Evolutionary conservation across 2,113 vertebrate genomes (phyloP).

Genomic region (Salvelinus namaycush): DNA sequence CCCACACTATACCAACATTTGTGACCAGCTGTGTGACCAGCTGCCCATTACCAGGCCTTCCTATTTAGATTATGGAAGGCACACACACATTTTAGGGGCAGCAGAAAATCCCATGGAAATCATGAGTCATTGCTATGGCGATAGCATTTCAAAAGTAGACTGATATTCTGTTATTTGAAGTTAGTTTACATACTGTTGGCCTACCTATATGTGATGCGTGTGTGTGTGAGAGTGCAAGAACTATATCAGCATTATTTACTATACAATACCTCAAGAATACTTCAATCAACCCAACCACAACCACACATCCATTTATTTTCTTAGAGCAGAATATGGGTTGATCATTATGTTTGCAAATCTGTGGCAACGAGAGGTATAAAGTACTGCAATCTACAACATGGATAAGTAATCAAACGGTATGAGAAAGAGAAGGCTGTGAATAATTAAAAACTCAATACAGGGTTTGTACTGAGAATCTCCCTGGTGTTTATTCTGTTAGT

Average conservation of each 20-base stretch:
- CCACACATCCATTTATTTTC: background rate
- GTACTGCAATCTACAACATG: background rate
- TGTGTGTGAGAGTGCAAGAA: no score
- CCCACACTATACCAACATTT: conserved; percentile 7
- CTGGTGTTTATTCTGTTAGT: background rate
- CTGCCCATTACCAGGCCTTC: background rate
- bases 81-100: background rate
- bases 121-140: background rate
- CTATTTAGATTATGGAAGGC: background rate
- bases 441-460: background rate
- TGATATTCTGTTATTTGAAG: no score
- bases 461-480: no score
- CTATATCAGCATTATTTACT: no score
- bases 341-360: background rate
- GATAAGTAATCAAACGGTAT: background rate
- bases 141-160: background rate
- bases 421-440: background rate
- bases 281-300: background rate
- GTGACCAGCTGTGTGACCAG: conserved; percentile 6
- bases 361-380: background rate
- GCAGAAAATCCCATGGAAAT: background rate
- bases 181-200: no score
- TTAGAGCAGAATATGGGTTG: background rate
- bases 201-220: no score
- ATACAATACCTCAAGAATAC: no score